Base-by-base conservation (phyloP, 2,113 vertebrate genomes). In the Thunnus maccoyii region DNA sequence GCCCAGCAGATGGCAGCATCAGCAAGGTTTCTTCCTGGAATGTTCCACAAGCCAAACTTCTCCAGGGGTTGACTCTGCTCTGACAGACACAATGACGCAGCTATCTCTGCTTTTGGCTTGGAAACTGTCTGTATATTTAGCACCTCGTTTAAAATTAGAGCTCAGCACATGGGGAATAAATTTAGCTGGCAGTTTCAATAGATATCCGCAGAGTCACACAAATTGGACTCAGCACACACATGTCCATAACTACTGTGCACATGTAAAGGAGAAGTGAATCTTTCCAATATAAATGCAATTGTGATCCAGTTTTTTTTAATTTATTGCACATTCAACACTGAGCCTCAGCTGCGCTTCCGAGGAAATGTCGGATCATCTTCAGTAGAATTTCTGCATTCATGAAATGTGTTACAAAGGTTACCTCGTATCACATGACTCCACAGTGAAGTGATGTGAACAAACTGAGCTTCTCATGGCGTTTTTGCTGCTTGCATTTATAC, bases 121-220 rank as follows among this genome's bases (percentile, higher is more conserved):
- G 94, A 95, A 93, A 94, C 87, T 94, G 65, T 70, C 83, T 83
- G 90, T 95, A 95, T 95, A 94, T 94, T 94, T 94, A 94, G 94
- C 82, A 89, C 71, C 83, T 77, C 16, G 80, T 93, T 93, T 94
- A 89, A 91, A 90, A 76, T 86, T 90, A 92, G 91, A 93, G 89
- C 78, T 80, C 86, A 90, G 91, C 89, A 89, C 87, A 86, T 85
- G 86, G 85, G 57, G 72, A 84, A 80, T 85, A 88, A 78, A 90
- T 91, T 87, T 89, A 85, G 79, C 52, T 64, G 69, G 36, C 70
- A 47, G 74, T 91, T 86, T 83, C 73, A 90, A 93, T 82, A 86
- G 52, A 85, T 88, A 63, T 83, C 51, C 90, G 90, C 86, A 3
- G 55, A 92, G 87, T 92, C 91, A 92, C 76, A 72, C 70, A 84